Evolutionary conservation across 2,797 vertebrate species (phyloP).

Genomic region (Acrossocheilus fasciatus): DNA sequence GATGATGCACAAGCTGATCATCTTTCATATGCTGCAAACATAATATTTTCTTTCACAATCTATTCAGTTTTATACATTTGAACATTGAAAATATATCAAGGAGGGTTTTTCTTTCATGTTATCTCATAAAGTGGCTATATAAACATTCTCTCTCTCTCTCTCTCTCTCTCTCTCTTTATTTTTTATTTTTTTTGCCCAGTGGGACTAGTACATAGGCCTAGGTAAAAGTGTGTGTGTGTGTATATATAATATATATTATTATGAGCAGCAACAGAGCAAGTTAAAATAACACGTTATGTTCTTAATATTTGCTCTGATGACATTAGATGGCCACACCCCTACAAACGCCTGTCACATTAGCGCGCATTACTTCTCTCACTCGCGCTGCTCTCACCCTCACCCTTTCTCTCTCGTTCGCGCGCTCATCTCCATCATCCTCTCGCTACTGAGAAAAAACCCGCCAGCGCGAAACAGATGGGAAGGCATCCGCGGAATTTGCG

Average conservation of each 20-base stretch:
- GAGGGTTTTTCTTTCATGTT: neutral
- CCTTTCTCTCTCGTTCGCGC: slow-evolving; percentile 19
- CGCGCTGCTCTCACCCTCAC: slow-evolving; percentile 12
- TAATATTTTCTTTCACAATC: neutral
- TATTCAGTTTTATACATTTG: neutral
- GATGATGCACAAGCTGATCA: neutral
- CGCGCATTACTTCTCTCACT: slow-evolving; percentile 13
- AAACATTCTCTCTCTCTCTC: neutral
- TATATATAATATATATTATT: no score
- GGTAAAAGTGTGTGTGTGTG: neutral
- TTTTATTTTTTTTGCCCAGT: neutral
- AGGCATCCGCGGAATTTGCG: slow-evolving; percentile 68
- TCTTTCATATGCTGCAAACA: neutral
- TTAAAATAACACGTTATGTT: neutral
- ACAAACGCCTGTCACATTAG: slow-evolving; percentile 47
- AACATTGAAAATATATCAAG: neutral
- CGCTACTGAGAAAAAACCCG: slow-evolving; percentile 60
- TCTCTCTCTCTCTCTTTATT: neutral
- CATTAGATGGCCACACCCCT: slow-evolving; percentile 45
- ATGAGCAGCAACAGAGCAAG: neutral
- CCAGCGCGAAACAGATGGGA: slow-evolving; percentile 76
- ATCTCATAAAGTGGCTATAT: neutral
- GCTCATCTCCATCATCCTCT: slow-evolving; percentile 56
- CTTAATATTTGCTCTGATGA: neutral
- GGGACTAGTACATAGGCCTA: neutral